phyloP scores from a whole-genome alignment of 2,113 vertebrate genomes.

The Tragelaphus strepsiceros region DNA sequence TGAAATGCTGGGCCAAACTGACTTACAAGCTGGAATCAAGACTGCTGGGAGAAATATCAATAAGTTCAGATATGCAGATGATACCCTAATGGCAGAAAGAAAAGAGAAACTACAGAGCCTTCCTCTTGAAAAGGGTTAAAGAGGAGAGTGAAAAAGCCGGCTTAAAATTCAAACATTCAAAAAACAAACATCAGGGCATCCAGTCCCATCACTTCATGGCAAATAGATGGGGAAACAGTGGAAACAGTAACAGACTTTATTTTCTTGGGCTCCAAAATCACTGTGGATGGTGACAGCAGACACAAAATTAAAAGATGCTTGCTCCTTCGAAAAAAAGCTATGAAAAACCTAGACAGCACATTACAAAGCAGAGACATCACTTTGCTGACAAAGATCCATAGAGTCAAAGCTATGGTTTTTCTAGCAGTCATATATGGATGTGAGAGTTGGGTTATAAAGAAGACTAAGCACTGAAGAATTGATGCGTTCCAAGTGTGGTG shows the following conservation, averaged over 20 bases:
- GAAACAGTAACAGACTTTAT: not conserved
- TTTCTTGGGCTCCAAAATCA: not conserved
- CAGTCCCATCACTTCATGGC: not conserved
- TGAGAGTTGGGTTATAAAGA: not conserved
- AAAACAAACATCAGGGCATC: not conserved
- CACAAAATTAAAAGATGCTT: not conserved
- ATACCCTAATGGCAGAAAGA: not conserved
- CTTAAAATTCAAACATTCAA: not conserved
- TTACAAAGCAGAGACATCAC: not conserved
- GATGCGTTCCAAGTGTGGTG: not conserved
- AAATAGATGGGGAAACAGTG: not conserved
- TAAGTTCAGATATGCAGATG: not conserved
- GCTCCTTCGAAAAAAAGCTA: not conserved
- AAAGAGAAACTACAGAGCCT: not conserved
- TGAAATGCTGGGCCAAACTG: not conserved
- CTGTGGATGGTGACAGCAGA: not conserved
- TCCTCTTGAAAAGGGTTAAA: not conserved
- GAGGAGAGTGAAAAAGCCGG: not conserved
- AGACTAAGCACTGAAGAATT: not conserved
- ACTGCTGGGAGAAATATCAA: not conserved
- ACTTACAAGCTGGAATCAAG: not conserved
- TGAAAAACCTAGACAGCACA: not conserved
- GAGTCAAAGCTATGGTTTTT: not conserved
- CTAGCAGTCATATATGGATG: not conserved
- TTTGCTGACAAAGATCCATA: not conserved